Percentiles rank a stretch among this genome's conserved stretches.
phyloP scores from a whole-genome alignment of 2,113 vertebrate species.

The Alexandromys fortis region DNA sequence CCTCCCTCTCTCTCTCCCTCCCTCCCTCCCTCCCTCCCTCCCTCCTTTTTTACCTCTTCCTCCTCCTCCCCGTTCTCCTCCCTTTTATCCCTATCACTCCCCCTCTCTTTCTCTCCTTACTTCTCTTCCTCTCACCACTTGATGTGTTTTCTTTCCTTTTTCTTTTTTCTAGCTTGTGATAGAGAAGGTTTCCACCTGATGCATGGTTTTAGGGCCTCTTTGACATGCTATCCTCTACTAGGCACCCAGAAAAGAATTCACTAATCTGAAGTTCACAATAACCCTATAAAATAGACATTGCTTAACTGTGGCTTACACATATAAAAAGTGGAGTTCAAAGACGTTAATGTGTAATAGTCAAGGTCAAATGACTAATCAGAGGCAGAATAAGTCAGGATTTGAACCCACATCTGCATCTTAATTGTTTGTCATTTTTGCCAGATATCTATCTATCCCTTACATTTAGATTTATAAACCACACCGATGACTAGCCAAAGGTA shows the following conservation, averaged over 20 bases:
- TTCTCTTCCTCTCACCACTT: background rate
- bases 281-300: background rate
- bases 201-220: background rate
- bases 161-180: background rate
- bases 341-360: background rate
- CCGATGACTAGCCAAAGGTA: background rate
- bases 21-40: too few relatives aligned
- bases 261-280: background rate
- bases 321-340: background rate
- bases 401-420: background rate
- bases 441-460: background rate
- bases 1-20: too few relatives aligned
- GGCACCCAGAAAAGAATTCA: background rate
- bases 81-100: too few relatives aligned
- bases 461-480: background rate
- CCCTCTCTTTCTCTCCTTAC: too few relatives aligned
- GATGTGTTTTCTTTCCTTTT: too few relatives aligned
- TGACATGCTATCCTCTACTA: background rate
- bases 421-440: background rate
- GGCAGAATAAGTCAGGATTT: background rate
- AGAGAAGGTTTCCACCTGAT: background rate
- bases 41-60: background rate
- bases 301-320: background rate
- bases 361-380: background rate
- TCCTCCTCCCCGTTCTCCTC: too few relatives aligned